phyloP scores from a whole-genome alignment of 1,140 invertebrate genomes.

The Ladona fulva region DNA sequence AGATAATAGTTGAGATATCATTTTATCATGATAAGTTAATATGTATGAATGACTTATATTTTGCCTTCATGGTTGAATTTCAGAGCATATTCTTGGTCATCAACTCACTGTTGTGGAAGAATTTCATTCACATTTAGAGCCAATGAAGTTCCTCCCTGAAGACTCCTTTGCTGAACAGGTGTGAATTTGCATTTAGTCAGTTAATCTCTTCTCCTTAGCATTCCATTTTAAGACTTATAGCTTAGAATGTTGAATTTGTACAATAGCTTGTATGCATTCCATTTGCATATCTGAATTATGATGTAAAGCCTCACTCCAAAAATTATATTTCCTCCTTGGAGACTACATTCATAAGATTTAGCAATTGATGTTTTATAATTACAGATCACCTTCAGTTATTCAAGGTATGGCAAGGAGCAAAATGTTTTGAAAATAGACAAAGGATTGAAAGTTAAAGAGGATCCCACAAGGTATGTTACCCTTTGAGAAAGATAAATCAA shows the following conservation, averaged over 20 bases:
- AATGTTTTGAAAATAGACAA: conserved; percentile 77
- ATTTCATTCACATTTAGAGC: conserved; percentile 95
- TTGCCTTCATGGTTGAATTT: conserved; percentile 27
- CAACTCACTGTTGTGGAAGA: conserved; percentile 81
- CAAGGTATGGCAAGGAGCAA: conserved; percentile 67
- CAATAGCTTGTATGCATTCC: too few relatives aligned
- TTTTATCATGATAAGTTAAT: too few relatives aligned
- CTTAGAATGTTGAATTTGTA: too few relatives aligned
- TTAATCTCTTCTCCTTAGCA: too few relatives aligned
- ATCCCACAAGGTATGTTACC: conserved; percentile 72
- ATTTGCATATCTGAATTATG: too few relatives aligned
- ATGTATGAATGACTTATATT: too few relatives aligned
- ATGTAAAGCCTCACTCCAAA: too few relatives aligned
- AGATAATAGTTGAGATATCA: too few relatives aligned
- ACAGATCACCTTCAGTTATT: conserved; percentile 89
- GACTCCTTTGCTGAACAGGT: conserved; percentile 75
- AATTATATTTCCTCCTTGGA: too few relatives aligned
- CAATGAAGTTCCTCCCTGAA: conserved; percentile 78
- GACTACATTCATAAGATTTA: too few relatives aligned
- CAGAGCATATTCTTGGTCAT: conserved; percentile 81
- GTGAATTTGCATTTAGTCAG: too few relatives aligned
- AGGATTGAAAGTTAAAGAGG: conserved; percentile 69
- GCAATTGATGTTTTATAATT: conserved; percentile 32
- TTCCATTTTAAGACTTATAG: too few relatives aligned
- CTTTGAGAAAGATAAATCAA: not conserved